phyloP scores from a whole-genome alignment of 2,888 invertebrate genomes.

The Drosophila testacea region DNA sequence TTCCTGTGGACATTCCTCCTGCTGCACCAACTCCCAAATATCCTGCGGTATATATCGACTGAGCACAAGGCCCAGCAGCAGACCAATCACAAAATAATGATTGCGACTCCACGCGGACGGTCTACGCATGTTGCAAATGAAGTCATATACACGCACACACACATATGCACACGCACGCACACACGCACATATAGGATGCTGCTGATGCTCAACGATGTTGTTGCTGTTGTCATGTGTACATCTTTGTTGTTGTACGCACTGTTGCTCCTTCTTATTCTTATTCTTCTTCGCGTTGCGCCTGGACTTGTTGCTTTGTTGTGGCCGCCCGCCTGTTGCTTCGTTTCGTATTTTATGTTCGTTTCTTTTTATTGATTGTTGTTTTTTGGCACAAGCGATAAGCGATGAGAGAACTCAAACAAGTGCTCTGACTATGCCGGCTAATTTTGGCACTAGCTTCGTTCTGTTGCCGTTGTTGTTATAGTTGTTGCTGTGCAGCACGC shows the following conservation, averaged over 20 bases:
- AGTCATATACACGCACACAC: constrained; percentile 27
- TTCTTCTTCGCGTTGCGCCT: background rate
- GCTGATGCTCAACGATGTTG: constrained; percentile 43
- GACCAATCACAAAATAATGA: constrained; percentile 84
- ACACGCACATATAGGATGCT: constrained; percentile 43
- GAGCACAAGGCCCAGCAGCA: constrained; percentile 83
- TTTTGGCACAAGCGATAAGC: constrained; percentile 37
- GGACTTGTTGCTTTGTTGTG: constrained; percentile 26
- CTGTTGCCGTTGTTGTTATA: constrained; percentile 25
- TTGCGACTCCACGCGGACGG: constrained; percentile 82
- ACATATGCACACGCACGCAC: background rate
- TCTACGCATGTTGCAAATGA: constrained; percentile 79
- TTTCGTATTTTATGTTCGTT: constrained; percentile 18
- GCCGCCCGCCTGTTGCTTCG: constrained; percentile 22
- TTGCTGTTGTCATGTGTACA: constrained; percentile 65
- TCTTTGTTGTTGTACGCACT: constrained; percentile 45
- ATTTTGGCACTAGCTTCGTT: constrained; percentile 45
- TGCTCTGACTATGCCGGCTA: constrained; percentile 52
- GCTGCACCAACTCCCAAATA: constrained; percentile 84
- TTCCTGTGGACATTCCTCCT: constrained; percentile 85
- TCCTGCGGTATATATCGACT: constrained; percentile 84
- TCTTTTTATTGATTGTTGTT: constrained; percentile 8
- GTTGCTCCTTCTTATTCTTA: constrained; percentile 14
- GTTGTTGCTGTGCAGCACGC: constrained; percentile 32
- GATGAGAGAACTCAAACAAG: constrained; percentile 54